These are phyloP conservation scores for Hippocampus kuda DNA, from an alignment of 2,797 vertebrate genomes.

Conservation along the genomic window DNA sequence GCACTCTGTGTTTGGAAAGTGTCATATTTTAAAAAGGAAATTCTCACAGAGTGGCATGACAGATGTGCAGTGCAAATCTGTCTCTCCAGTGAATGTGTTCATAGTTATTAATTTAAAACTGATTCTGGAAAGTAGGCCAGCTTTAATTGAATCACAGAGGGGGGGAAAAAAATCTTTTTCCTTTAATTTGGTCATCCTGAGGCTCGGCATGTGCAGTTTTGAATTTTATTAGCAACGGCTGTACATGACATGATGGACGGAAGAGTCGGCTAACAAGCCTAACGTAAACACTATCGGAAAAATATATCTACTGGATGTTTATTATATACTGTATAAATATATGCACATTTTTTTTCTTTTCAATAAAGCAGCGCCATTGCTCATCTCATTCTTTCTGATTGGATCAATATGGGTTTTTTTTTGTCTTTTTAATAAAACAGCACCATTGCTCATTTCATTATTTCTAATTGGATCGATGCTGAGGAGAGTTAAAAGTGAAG, in stretches of 20 bases:
- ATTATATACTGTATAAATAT: too few species aligned
- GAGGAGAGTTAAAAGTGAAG: not conserved
- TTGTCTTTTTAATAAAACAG: too few species aligned
- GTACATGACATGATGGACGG: conserved; percentile 38
- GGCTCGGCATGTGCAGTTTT: conserved; percentile 40
- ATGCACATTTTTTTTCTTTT: too few species aligned
- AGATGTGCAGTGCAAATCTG: conserved; percentile 8
- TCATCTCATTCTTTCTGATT: conserved; percentile 25
- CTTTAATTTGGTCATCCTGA: conserved; percentile 52
- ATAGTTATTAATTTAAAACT: conserved; percentile 16
- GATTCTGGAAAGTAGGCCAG: conserved; percentile 39
- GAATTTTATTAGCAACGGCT: conserved; percentile 50
- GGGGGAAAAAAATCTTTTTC: conserved; percentile 17
- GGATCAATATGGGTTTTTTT: too few species aligned
- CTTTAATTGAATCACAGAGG: conserved; percentile 51
- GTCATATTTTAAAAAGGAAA: not conserved
- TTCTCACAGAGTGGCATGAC: not conserved
- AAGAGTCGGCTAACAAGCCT: conserved; percentile 33
- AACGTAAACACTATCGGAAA: conserved; percentile 12
- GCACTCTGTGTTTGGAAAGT: not conserved
- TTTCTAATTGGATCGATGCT: not conserved
- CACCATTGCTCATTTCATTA: conserved; percentile 15
- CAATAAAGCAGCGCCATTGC: conserved; percentile 6
- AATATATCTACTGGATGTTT: conserved; percentile 9
- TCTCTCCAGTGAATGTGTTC: conserved; percentile 31